Evolutionary conservation across 1,140 invertebrate genomes (phyloP).

Genomic region (Eulimnadia texana): DNA sequence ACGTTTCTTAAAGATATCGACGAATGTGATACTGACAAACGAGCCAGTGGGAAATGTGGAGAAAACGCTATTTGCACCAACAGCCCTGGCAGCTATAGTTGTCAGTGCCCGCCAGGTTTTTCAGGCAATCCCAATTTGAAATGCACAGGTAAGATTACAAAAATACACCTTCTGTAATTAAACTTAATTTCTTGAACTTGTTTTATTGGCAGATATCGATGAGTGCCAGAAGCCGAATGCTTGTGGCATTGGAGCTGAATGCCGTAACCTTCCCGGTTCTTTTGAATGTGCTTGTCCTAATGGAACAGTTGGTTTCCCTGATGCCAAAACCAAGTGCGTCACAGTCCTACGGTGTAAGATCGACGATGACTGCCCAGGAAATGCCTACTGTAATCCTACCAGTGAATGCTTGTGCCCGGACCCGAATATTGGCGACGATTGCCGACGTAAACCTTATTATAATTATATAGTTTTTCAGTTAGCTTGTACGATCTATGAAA

Average conservation of each 20-base stretch:
- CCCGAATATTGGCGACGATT: conserved; percentile 78
- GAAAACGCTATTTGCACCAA: conserved; percentile 71
- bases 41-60: conserved; percentile 65
- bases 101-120: conserved; percentile 60
- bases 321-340: conserved; percentile 56
- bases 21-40: conserved; percentile 68
- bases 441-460: conserved; percentile 53
- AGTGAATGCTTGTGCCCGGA: conserved; percentile 67
- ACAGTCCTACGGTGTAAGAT: conserved; percentile 57
- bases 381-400: conserved; percentile 63
- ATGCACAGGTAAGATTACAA: conserved; percentile 40
- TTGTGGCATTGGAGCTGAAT: conserved; percentile 65
- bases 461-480: conserved; percentile 10
- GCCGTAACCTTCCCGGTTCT: conserved; percentile 58
- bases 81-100: conserved; percentile 56
- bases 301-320: conserved; percentile 63
- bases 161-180: conserved; percentile 6
- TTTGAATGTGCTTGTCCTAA: conserved; percentile 66
- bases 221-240: conserved; percentile 51
- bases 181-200: not conserved
- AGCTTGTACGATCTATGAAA: not conserved
- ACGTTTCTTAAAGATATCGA: conserved; percentile 56
- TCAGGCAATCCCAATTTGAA: conserved; percentile 35
- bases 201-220: conserved; percentile 46
- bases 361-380: conserved; percentile 70